Percentiles rank a stretch among this genome's conserved stretches.
Conservation (phyloP, 2,888 invertebrate species). For the Seira musarum region DNA sequence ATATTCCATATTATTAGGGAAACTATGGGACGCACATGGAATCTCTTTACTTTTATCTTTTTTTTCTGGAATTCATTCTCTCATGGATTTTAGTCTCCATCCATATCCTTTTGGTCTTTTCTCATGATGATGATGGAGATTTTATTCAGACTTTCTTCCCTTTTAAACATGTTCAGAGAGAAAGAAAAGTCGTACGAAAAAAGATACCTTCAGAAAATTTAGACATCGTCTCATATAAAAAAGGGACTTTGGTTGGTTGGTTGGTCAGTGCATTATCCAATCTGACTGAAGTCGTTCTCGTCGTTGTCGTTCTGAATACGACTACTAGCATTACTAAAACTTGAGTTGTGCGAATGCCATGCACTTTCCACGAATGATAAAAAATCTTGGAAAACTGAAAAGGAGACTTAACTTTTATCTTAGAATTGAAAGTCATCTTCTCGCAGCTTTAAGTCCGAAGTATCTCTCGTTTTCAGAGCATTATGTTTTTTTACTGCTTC, state of each 20-base stretch:
- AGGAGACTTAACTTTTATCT: conserved; percentile 32
- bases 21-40: conserved; percentile 31
- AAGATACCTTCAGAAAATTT: conserved; percentile 19
- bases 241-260: neutral
- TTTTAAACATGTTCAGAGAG: neutral
- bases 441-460: conserved; percentile 28
- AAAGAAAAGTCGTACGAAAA: conserved; percentile 11
- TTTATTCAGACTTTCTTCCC: conserved; percentile 17
- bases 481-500: conserved; percentile 1
- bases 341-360: neutral
- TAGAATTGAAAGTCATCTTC: conserved; percentile 41
- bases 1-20: conserved; percentile 1
- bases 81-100: conserved; percentile 28
- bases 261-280: conserved; percentile 24
- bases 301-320: neutral
- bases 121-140: conserved; percentile 10
- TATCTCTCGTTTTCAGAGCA: conserved; percentile 28
- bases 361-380: conserved; percentile 22
- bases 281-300: conserved; percentile 20
- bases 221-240: neutral
- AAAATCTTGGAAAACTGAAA: conserved; percentile 9
- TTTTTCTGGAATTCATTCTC: conserved; percentile 34
- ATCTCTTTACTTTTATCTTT: conserved; percentile 44
- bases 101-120: conserved; percentile 12
- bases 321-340: neutral